Evolutionary conservation across 2,888 invertebrate species (phyloP).

Genomic region (Oligia fasciuncula): DNA sequence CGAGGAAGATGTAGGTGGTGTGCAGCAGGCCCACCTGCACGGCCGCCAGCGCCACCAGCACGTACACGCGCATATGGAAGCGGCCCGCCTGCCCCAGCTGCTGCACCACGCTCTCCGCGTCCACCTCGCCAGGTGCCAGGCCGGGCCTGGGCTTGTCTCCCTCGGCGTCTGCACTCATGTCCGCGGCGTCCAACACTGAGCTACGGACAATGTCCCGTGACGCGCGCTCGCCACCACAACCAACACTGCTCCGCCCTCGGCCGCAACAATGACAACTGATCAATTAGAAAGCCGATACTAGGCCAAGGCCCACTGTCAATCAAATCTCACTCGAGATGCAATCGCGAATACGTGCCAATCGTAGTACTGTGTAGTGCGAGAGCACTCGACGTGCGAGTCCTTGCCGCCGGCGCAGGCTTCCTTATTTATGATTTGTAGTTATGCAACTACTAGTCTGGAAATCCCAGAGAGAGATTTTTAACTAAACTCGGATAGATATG

Average conservation of each 20-base stretch:
- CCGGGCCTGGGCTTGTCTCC: constrained; percentile 10
- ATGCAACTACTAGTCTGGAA: constrained; percentile 46
- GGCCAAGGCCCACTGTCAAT: constrained; percentile 70
- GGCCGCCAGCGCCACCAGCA: constrained; percentile 82
- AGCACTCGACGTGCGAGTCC: constrained; percentile 34
- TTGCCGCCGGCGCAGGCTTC: constrained; percentile 18
- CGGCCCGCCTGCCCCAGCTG: constrained; percentile 81
- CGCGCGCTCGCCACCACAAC: constrained; percentile 21
- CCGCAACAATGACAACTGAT: constrained; percentile 63
- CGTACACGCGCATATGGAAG: constrained; percentile 78
- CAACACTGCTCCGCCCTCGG: constrained; percentile 34
- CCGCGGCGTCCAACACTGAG: constrained; percentile 24
- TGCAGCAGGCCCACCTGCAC: constrained; percentile 89
- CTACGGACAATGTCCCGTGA: constrained; percentile 15
- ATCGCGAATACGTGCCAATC: constrained; percentile 38
- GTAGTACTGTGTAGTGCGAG: constrained; percentile 2
- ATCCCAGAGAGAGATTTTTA: constrained; percentile 46
- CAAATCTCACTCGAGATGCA: constrained; percentile 59
- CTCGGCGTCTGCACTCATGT: constrained; percentile 40
- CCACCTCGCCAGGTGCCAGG: constrained; percentile 65
- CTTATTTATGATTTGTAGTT: constrained; percentile 51
- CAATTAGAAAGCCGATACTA: constrained; percentile 68
- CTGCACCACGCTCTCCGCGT: constrained; percentile 70
- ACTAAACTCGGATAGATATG: constrained; percentile 17
- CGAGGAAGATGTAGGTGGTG: constrained; percentile 90